These are phyloP conservation scores for Fragum fragum DNA, from an alignment of 2,888 invertebrate genomes.

Conservation along the genomic window DNA sequence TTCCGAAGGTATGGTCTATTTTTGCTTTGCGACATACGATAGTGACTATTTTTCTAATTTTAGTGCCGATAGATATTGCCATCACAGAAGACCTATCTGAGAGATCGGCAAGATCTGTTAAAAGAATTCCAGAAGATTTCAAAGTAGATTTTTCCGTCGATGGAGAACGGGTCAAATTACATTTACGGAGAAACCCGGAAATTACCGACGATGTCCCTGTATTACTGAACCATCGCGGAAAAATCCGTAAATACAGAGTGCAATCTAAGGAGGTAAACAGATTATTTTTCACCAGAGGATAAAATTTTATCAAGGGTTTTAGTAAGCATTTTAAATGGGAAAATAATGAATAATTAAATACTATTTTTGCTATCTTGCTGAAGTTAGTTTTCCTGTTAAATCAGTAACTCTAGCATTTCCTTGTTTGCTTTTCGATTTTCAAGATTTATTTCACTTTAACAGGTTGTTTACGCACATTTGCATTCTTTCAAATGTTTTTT, in stretches of 20 bases:
- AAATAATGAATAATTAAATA: neutral
- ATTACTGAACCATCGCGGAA: neutral
- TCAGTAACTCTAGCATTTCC: too few species aligned
- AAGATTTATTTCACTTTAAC: too few species aligned
- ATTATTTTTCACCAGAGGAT: neutral
- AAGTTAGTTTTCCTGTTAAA: too few species aligned
- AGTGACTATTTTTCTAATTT: too few species aligned
- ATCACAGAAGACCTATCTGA: neutral
- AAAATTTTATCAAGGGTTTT: neutral
- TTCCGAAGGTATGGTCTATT: too few species aligned
- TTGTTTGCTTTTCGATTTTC: too few species aligned
- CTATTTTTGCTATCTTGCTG: neutral
- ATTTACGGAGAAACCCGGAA: constrained; percentile 14
- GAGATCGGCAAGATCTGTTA: neutral
- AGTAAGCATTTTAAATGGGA: neutral
- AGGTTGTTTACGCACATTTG: too few species aligned
- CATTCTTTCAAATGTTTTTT: too few species aligned
- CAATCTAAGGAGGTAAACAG: neutral
- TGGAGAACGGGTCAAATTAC: neutral
- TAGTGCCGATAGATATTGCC: neutral
- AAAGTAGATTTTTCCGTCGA: neutral
- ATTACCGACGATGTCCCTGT: constrained; percentile 7
- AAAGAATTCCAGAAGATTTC: neutral
- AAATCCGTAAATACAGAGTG: neutral
- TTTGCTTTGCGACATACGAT: too few species aligned